Evolutionary conservation across 2,113 vertebrate species (phyloP), one percentile per base, ranked within the genome.

Genomic region (Lontra canadensis): DNA sequence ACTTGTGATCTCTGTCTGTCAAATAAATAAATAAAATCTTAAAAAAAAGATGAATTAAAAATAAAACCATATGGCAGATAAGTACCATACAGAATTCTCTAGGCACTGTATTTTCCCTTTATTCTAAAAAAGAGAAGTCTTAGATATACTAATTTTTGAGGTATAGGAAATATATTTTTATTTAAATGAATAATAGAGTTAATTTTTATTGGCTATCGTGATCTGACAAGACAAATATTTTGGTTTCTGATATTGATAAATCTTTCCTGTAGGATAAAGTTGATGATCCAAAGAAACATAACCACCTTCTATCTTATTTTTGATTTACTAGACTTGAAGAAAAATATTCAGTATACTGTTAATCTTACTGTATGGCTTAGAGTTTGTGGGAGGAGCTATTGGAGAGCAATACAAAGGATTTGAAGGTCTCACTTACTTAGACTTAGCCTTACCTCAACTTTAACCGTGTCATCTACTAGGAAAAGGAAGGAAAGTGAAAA

Each of bases 121-220:
- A 26, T 95, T 11, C 39, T 44, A 6, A 82, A 80, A 31, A 49
- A 91, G 47, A 36, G 9, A 88, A 71, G 21, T 61, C 25, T 42
- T 86, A 36, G 6, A 3, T 92, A 29, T 42, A 71, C 26, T 87
- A n/a, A 59, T 52, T 6, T 87, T 57, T 94, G 26, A 94, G 18
- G 65, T 76, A 23, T 78, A 55, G 21, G 34, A 88, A 39, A 34
- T 79, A 63, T 63, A 34, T 67, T 88, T 90, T 55, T 65, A 84
- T 85, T 95, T 69, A 94, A 85, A n/a, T 94, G 12, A 20, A 21
- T 44, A 74, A 63, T 88, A 67, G 34, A 73, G 25, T 93, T 93
- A 42, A 29, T 88, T 95, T 96, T 83, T 86, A 34, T 95, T 57
- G 18, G 8, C 42, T 78, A 0, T 86, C 31, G 55, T 84, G 55